Percentiles rank a stretch among this genome's conserved stretches.
Evolutionary conservation across 2,888 invertebrate species (phyloP).

Genomic region (Leuctra nigra): DNA sequence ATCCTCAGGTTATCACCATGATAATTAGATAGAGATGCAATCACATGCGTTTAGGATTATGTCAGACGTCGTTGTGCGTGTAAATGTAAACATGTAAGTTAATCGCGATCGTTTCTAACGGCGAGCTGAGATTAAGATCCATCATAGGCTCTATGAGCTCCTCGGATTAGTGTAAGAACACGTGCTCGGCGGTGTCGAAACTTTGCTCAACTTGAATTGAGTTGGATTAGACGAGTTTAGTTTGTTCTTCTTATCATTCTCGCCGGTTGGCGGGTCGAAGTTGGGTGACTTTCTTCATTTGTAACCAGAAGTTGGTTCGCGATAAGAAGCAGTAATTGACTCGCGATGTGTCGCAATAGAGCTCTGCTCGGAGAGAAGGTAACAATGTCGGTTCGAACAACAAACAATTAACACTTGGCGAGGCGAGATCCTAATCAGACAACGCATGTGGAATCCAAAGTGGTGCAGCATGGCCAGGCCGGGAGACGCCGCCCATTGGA

Average conservation of each 20-base stretch:
- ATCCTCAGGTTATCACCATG: constrained; percentile 7
- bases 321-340: constrained; percentile 5
- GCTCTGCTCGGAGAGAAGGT: not conserved
- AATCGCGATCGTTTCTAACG: not conserved
- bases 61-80: constrained; percentile 3
- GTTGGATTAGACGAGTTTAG: constrained; percentile 14
- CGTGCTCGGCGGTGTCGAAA: constrained; percentile 9
- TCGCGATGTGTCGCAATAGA: not conserved
- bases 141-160: constrained; percentile 7
- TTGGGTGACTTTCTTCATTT: constrained; percentile 7
- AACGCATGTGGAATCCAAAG: not conserved
- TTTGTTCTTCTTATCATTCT: constrained; percentile 14
- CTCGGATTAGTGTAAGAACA: constrained; percentile 2
- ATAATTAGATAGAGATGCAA: constrained; percentile 16
- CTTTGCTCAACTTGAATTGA: constrained; percentile 10
- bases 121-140: constrained; percentile 12
- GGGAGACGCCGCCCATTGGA: not conserved
- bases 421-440: constrained; percentile 6
- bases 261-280: not conserved
- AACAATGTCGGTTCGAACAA: constrained; percentile 3
- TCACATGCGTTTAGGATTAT: constrained; percentile 12
- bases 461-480: not conserved
- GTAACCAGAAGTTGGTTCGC: not conserved
- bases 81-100: constrained; percentile 9
- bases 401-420: constrained; percentile 10